Conservation (phyloP, 2,888 invertebrate genomes). For the Ischnus inquisitorius region DNA sequence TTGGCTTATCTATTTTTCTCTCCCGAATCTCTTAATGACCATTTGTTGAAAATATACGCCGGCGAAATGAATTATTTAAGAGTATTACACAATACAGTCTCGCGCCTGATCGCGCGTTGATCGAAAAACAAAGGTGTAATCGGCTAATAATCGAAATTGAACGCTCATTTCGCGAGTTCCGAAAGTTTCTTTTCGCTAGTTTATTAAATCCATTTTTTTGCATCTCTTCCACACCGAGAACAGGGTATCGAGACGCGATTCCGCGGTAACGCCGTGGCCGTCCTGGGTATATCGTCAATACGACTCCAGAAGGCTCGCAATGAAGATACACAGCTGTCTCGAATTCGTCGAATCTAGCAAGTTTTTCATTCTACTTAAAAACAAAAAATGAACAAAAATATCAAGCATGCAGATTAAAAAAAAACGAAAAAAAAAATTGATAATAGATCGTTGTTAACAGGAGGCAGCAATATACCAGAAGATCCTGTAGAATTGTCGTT, state of each 20-base stretch:
- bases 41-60: no score
- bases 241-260: conserved; percentile 83
- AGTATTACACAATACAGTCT: no score
- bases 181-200: no score
- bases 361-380: conserved; percentile 42
- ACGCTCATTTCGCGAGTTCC: no score
- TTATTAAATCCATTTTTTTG: no score
- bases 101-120: no score
- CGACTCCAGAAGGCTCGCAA: conserved; percentile 86
- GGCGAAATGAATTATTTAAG: no score
- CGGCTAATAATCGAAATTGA: no score
- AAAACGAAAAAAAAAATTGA: conserved; percentile 71
- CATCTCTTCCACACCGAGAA: background rate
- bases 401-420: background rate
- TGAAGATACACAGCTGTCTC: conserved; percentile 82
- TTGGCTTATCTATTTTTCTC: no score
- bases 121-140: no score
- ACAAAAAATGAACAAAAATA: no score
- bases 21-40: no score
- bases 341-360: conserved; percentile 80
- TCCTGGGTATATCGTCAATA: conserved; percentile 89
- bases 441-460: conserved; percentile 73
- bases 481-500: conserved; percentile 91
- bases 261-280: conserved; percentile 89
- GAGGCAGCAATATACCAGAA: conserved; percentile 87